Evolutionary conservation across 2,888 invertebrate genomes (phyloP).

Genomic region (Hedychridium roseum): DNA sequence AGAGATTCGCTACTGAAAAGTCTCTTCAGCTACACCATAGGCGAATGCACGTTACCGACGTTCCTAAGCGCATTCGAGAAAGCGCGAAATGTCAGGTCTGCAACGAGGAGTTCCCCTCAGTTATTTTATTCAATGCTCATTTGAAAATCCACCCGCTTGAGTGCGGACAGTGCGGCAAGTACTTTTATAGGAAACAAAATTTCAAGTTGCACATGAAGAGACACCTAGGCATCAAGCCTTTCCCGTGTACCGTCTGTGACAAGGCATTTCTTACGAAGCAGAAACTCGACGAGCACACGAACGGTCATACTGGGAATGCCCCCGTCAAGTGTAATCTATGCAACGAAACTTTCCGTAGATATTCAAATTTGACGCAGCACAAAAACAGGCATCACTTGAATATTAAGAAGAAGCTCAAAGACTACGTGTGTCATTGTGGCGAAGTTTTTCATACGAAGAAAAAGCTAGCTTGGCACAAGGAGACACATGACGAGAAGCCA

Average conservation of each 20-base stretch:
- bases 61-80: slow-evolving; percentile 56
- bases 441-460: slow-evolving; percentile 84
- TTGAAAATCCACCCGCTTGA: slow-evolving; percentile 83
- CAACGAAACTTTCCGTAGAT: slow-evolving; percentile 80
- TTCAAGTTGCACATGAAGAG: slow-evolving; percentile 81
- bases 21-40: slow-evolving; percentile 57
- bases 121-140: slow-evolving; percentile 76
- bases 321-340: slow-evolving; percentile 84
- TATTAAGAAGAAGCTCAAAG: slow-evolving; percentile 75
- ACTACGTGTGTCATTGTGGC: slow-evolving; percentile 81
- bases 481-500: slow-evolving; percentile 83
- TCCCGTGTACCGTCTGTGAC: slow-evolving; percentile 78
- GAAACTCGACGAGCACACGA: slow-evolving; percentile 82
- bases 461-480: slow-evolving; percentile 85
- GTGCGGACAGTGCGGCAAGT: slow-evolving; percentile 83
- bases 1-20: slow-evolving; percentile 55
- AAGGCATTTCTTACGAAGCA: slow-evolving; percentile 85
- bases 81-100: slow-evolving; percentile 70
- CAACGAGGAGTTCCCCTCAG: slow-evolving; percentile 73
- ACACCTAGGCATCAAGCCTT: slow-evolving; percentile 81
- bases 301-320: slow-evolving; percentile 82
- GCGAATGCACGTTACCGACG: slow-evolving; percentile 52
- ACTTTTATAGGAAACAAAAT: slow-evolving; percentile 77
- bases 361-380: slow-evolving; percentile 87
- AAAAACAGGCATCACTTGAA: slow-evolving; percentile 80